A percentile compares a stretch with the other conserved stretches of the same genome.
These are phyloP conservation scores for Blomia tropicalis DNA, from an alignment of 2,888 invertebrate genomes.

Conservation along the genomic window DNA sequence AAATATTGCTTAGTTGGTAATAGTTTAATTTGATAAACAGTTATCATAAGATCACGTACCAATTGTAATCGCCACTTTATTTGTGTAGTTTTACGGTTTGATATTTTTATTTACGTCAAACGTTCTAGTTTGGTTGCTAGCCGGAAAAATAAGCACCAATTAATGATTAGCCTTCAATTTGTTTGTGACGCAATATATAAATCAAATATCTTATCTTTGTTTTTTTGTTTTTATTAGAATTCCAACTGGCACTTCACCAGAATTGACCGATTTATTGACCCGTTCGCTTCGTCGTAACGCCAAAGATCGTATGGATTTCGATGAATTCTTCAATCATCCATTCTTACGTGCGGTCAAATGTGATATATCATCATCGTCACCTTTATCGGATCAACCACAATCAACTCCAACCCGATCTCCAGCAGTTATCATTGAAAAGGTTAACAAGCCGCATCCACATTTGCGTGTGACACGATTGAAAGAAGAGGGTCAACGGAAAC, in stretches of 20 bases:
- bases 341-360: constrained; percentile 43
- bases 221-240: constrained; percentile 48
- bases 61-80: no score
- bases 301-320: constrained; percentile 82
- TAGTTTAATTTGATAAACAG: no score
- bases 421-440: constrained; percentile 4
- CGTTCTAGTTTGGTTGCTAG: no score
- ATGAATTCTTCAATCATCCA: constrained; percentile 82
- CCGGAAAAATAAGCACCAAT: no score
- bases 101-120: no score
- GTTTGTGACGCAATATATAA: no score
- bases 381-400: background rate
- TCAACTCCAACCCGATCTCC: background rate
- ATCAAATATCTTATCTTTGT: no score
- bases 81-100: no score
- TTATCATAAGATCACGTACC: no score
- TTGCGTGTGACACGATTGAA: constrained; percentile 1
- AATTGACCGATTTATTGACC: constrained; percentile 66
- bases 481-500: background rate
- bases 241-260: constrained; percentile 77
- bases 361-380: background rate
- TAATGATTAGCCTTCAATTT: no score
- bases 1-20: no score
- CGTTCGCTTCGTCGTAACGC: constrained; percentile 73
- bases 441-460: background rate